phyloP scores from a whole-genome alignment of 2,797 vertebrate genomes.

The Oreochromis grahami region DNA sequence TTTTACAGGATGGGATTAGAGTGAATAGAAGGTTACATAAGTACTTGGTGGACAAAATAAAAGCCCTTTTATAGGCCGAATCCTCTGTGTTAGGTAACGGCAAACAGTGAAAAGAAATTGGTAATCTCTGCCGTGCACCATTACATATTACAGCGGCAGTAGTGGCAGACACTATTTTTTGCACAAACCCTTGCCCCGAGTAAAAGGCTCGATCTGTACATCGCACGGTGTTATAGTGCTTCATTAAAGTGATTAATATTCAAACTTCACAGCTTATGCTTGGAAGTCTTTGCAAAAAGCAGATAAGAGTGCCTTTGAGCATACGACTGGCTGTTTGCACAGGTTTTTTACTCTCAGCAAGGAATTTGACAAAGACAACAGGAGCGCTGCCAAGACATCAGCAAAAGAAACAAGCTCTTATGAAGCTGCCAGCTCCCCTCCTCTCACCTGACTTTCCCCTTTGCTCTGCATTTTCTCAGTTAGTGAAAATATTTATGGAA shows the following conservation, averaged over 20 bases:
- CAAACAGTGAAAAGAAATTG: not conserved
- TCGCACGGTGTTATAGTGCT: not conserved
- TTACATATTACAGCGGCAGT: not conserved
- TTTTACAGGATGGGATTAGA: slow-evolving; percentile 16
- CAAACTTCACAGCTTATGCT: not conserved
- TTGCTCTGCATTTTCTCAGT: slow-evolving; percentile 20
- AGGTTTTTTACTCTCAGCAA: not conserved
- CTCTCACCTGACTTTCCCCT: slow-evolving; percentile 9
- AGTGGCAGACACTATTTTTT: not conserved
- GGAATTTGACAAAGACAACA: slow-evolving; percentile 37
- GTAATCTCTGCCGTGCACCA: not conserved
- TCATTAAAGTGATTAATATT: not conserved
- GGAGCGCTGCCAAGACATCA: slow-evolving; percentile 1
- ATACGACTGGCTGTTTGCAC: not conserved
- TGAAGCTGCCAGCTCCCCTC: slow-evolving; percentile 3
- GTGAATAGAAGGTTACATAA: slow-evolving; percentile 16
- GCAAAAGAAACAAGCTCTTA: slow-evolving; percentile 16
- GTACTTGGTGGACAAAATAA: not conserved
- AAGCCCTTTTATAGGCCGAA: not conserved
- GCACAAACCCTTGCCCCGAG: not conserved
- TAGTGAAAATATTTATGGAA: slow-evolving; percentile 37
- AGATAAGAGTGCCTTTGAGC: not conserved
- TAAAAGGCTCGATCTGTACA: not conserved
- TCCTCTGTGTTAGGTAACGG: not conserved
- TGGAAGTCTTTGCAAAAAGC: not conserved